These are phyloP conservation scores for Trogon melanurus DNA, from an alignment of 2,113 vertebrate species.

Conservation along the genomic window DNA sequence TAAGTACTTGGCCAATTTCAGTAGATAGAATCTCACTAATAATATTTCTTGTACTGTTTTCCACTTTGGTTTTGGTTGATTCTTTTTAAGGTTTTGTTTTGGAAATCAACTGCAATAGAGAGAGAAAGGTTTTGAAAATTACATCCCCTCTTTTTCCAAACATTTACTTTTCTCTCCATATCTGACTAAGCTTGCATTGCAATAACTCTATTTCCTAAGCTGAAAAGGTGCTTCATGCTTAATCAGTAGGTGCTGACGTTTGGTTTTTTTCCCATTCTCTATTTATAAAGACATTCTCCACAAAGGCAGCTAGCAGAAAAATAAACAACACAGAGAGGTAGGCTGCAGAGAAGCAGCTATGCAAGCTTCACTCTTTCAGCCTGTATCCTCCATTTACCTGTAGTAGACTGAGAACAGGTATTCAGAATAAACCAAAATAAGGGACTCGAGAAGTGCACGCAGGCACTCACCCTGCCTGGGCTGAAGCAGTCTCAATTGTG, in stretches of 20 bases:
- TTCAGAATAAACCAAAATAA: background rate
- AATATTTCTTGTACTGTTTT: constrained; percentile 1
- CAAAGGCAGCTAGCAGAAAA: background rate
- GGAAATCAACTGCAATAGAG: background rate
- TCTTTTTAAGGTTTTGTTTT: background rate
- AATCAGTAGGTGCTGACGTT: background rate
- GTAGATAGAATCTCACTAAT: constrained; percentile 48
- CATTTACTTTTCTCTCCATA: background rate
- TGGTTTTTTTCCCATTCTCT: background rate
- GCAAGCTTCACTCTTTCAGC: background rate
- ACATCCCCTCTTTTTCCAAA: background rate
- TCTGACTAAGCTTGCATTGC: background rate
- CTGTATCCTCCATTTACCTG: background rate
- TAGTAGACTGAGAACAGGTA: background rate
- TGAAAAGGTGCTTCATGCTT: background rate
- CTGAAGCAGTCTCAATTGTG: background rate
- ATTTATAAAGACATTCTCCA: background rate
- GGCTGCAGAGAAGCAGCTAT: background rate
- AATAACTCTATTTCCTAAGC: background rate
- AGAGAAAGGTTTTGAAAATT: background rate
- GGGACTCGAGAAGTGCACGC: background rate
- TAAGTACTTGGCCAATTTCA: constrained; percentile 25
- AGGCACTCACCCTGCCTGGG: accelerated
- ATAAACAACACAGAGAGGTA: background rate
- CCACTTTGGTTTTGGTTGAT: background rate